Evolutionary conservation across 2,113 vertebrate genomes (phyloP), one percentile per base, ranked within the genome.

Genomic region (Psammodynastes pulverulentus): DNA sequence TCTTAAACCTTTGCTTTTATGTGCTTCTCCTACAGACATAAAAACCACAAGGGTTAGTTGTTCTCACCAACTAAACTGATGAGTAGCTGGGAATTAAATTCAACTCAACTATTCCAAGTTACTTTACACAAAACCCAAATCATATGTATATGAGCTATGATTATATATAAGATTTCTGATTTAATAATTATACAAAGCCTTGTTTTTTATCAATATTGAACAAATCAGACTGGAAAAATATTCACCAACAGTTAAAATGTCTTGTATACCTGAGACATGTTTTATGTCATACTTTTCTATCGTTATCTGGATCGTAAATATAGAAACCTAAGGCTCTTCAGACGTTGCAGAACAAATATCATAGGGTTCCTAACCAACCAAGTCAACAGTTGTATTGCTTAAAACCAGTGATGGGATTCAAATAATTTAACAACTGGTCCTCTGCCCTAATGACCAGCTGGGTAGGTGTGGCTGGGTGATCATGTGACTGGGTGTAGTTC

Each of bases 41-140:
- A 48, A 87, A 94, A n/a, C 21, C 90, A 34, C 6, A 58, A 91
- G 86, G 9, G 2, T 23, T 19, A 43, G 86, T 19, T 56, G 39
- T 13, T 92, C 87, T 88, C 92, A 62, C 49, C n/a, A 72, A 51
- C 23, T 88, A 29, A 5, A 26, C 2, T 90, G 0, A 53, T 46
- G 45, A 12, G n/a, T 43, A n/a, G 17, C 39, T 15, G 84, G 39
- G 54, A 88, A 90, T 52, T 45, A 88, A 49, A 12, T 39, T 9
- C 39, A 93, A 84, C 21, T 10, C 39, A 84, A 19, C 43, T 89
- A 1, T 84, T 92, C 24, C 45, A 87, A 90, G 5, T 79, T 53
- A 58, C 43, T 49, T 90, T 92, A 94, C 93, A 90, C 8, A 89
- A 0, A 85, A 53, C 9, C 85, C n/a, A 94, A 51, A 12, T 56